Conservation (phyloP, 2,113 vertebrate genomes). For the Onychorhynchus coronatus region DNA sequence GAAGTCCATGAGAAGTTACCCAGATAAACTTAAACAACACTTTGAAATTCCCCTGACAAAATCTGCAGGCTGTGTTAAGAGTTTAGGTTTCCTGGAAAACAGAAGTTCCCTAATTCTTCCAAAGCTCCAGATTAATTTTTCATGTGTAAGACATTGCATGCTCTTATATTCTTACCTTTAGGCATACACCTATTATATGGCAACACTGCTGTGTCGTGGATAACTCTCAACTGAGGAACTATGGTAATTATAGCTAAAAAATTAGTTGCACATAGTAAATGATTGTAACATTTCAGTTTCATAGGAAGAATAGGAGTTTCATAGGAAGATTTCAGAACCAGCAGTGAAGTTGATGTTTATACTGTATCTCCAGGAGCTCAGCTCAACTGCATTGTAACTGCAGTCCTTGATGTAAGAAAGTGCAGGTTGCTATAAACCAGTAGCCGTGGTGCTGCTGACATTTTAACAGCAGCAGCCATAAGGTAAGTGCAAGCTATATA, state of each 20-base stretch:
- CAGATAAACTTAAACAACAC: not conserved
- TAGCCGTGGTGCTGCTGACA: not conserved
- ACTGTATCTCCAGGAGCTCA: not conserved
- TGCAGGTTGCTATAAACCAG: not conserved
- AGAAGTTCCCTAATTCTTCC: not conserved
- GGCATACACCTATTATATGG: not conserved
- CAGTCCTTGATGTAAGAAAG: not conserved
- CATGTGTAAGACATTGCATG: not conserved
- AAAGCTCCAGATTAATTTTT: not conserved
- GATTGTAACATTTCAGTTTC: not conserved
- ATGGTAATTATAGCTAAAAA: not conserved
- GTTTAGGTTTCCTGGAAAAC: not conserved
- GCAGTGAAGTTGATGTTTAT: not conserved
- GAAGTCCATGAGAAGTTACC: not conserved
- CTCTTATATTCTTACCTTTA: not conserved
- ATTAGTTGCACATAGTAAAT: not conserved
- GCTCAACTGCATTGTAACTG: not conserved
- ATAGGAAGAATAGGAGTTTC: not conserved
- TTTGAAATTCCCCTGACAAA: not conserved
- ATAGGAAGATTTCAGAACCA: not conserved
- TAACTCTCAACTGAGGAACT: not conserved
- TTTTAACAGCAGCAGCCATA: not conserved
- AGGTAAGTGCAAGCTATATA: not conserved
- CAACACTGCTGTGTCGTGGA: rapidly evolving
- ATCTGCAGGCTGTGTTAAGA: not conserved